phyloP scores from a whole-genome alignment of 2,113 vertebrate genomes.

The Ageneiosus marmoratus region DNA sequence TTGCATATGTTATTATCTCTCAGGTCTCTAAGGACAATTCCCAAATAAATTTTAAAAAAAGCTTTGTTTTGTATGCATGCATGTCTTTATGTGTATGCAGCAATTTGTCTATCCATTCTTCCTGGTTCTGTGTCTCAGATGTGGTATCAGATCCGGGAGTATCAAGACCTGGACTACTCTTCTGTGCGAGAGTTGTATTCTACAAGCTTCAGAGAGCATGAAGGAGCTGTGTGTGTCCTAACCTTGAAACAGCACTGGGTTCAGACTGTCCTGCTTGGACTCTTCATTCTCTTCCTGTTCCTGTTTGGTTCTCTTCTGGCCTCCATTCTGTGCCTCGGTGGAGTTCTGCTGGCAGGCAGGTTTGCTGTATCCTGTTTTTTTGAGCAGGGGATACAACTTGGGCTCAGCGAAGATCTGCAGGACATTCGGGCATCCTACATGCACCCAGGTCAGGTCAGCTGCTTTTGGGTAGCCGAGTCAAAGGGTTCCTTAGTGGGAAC shows the following conservation, averaged over 20 bases:
- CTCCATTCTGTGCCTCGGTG: slow-evolving; percentile 51
- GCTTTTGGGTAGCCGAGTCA: slow-evolving; percentile 69
- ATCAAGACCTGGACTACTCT: slow-evolving; percentile 50
- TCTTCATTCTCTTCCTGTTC: slow-evolving; percentile 49
- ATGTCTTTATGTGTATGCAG: background rate
- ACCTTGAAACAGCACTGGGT: slow-evolving; percentile 63
- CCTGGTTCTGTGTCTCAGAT: slow-evolving; percentile 27
- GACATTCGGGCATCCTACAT: slow-evolving; percentile 64
- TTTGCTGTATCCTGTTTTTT: slow-evolving; percentile 53
- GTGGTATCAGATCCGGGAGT: slow-evolving; percentile 36
- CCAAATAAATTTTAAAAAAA: background rate
- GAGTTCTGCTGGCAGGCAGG: slow-evolving; percentile 54
- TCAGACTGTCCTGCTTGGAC: slow-evolving; percentile 53
- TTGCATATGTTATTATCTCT: background rate
- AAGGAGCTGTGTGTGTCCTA: slow-evolving; percentile 57
- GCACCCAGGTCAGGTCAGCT: slow-evolving; percentile 11
- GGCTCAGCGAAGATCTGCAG: slow-evolving; percentile 63
- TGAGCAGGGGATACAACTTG: slow-evolving; percentile 63
- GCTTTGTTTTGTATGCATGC: background rate
- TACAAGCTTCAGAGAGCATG: slow-evolving; percentile 62
- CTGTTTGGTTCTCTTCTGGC: slow-evolving; percentile 61
- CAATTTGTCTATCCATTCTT: background rate
- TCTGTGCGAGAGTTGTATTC: slow-evolving; percentile 61
- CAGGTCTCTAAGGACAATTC: background rate
- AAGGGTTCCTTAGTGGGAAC: slow-evolving; percentile 61